Evolutionary conservation across 2,888 invertebrate genomes (phyloP).

Genomic region (Xestia xanthographa): DNA sequence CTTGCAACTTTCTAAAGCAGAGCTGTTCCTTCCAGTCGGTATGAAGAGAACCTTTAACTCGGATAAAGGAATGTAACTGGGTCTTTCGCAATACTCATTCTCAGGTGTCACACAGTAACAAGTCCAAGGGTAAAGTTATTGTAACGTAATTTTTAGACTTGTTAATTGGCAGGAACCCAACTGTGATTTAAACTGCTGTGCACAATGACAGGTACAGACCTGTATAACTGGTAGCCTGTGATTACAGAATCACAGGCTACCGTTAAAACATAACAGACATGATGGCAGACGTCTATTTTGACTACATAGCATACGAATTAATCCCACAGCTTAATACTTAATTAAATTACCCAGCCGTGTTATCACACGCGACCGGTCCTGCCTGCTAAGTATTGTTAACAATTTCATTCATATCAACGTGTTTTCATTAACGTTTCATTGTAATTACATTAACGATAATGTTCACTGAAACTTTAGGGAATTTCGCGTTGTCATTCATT

Average conservation of each 20-base stretch:
- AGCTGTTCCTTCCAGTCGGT: background rate
- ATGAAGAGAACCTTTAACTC: background rate
- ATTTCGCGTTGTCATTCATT: conserved; percentile 21
- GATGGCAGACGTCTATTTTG: background rate
- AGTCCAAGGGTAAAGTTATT: background rate
- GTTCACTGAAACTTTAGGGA: conserved; percentile 5
- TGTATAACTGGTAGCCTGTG: no score
- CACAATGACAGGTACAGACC: background rate
- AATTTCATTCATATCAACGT: conserved; percentile 53
- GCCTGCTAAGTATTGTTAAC: conserved; percentile 35
- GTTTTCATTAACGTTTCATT: conserved; percentile 45
- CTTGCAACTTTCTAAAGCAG: background rate
- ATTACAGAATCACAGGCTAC: no score
- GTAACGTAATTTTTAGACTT: background rate
- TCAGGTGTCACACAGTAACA: background rate
- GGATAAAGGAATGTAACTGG: background rate
- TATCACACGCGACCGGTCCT: conserved; percentile 43
- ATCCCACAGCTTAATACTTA: conserved; percentile 6
- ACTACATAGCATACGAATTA: background rate
- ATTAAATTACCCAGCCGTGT: conserved; percentile 25
- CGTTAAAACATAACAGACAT: background rate
- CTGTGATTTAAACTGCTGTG: background rate
- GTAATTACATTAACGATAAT: conserved; percentile 21
- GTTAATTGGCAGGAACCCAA: background rate
- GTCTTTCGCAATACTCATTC: background rate